Conservation (phyloP, 1,140 invertebrate genomes). For the Adelges cooleyi region DNA sequence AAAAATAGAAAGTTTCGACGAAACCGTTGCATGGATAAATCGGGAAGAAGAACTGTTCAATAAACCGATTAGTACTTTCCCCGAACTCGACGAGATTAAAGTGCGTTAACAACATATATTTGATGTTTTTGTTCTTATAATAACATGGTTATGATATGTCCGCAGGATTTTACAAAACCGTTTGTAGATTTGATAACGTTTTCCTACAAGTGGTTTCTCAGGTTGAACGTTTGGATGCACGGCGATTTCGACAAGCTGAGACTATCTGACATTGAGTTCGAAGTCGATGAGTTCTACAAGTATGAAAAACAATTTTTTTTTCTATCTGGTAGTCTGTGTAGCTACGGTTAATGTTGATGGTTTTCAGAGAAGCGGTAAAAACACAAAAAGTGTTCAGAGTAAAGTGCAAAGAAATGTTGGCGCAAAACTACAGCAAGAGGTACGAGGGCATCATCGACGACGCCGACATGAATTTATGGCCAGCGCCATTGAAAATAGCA, state of each 20-base stretch:
- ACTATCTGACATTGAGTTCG: constrained; percentile 55
- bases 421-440: constrained; percentile 49
- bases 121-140: neutral
- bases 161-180: constrained; percentile 38
- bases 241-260: constrained; percentile 78
- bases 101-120: constrained; percentile 37
- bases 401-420: constrained; percentile 62
- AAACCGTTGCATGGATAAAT: constrained; percentile 72
- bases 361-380: constrained; percentile 58
- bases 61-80: constrained; percentile 58
- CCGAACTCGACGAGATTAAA: constrained; percentile 60
- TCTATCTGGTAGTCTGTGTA: too few relatives aligned
- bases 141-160: neutral
- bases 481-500: constrained; percentile 62
- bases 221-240: constrained; percentile 77
- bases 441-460: constrained; percentile 61
- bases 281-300: constrained; percentile 58
- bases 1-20: constrained; percentile 57
- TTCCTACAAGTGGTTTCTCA: constrained; percentile 62
- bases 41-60: constrained; percentile 78
- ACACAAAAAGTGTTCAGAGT: constrained; percentile 67
- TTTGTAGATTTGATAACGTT: constrained; percentile 52
- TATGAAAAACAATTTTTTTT: too few relatives aligned
- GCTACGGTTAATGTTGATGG: too few relatives aligned
- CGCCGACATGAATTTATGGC: constrained; percentile 59